These are phyloP conservation scores for Folsomia manolachei DNA, from an alignment of 2,888 invertebrate genomes.

Conservation along the genomic window DNA sequence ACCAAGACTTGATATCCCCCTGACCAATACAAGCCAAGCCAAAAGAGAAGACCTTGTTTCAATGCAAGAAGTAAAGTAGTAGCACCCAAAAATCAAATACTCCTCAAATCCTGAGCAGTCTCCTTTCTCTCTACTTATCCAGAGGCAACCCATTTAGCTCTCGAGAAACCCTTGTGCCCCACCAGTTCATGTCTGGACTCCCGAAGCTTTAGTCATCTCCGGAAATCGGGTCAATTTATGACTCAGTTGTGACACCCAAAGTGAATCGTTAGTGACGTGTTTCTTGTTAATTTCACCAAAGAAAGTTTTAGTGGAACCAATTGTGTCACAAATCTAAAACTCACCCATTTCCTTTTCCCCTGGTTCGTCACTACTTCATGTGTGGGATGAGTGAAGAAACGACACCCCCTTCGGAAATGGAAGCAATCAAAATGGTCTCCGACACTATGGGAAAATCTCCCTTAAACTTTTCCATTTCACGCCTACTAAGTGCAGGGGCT, in stretches of 20 bases:
- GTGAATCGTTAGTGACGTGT: too few species aligned
- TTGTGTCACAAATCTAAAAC: too few species aligned
- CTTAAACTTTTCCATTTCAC: conserved; percentile 50
- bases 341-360: background rate
- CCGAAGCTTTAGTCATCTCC: background rate
- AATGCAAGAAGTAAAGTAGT: too few species aligned
- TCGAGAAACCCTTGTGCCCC: background rate
- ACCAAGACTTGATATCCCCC: conserved; percentile 15
- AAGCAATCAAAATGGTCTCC: conserved; percentile 36
- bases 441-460: conserved; percentile 46
- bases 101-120: background rate
- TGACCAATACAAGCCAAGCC: conserved; percentile 13
- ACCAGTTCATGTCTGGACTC: background rate
- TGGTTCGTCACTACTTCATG: conserved; percentile 41
- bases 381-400: conserved; percentile 51
- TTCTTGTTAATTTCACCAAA: too few species aligned
- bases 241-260: background rate
- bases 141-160: background rate
- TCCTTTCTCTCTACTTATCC: background rate
- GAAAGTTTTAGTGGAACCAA: too few species aligned
- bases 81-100: conserved; percentile 8
- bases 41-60: background rate
- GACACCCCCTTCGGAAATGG: conserved; percentile 48
- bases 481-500: conserved; percentile 48
- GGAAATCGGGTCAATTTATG: background rate